Conservation (phyloP, 1,140 invertebrate genomes). For the Zophobas morio region DNA sequence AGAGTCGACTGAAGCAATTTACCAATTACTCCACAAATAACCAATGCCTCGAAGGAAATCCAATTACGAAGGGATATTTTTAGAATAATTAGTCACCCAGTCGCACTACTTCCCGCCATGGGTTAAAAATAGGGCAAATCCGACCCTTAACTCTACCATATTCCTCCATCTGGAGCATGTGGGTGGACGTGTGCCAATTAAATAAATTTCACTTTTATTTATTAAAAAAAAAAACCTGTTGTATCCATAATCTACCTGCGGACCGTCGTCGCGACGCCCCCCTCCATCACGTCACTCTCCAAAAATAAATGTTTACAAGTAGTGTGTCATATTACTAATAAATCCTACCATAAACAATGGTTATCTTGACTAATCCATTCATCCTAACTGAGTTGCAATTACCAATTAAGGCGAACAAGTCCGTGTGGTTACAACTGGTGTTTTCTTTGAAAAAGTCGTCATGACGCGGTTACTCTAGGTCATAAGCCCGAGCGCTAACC, state of each 20-base stretch:
- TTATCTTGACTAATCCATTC: no score
- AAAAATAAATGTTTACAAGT: conserved; percentile 35
- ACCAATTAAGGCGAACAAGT: conserved; percentile 23
- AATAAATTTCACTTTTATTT: background rate
- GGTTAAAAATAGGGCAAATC: background rate
- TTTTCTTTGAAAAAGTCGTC: conserved; percentile 29
- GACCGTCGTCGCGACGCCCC: conserved; percentile 23
- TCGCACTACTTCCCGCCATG: background rate
- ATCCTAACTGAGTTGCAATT: background rate
- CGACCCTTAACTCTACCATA: conserved; percentile 21
- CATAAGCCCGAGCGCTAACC: conserved; percentile 11
- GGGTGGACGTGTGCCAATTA: conserved; percentile 27
- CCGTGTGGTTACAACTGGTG: background rate
- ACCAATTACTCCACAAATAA: background rate
- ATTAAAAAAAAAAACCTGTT: background rate
- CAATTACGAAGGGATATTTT: conserved; percentile 14
- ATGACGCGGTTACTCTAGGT: conserved; percentile 38
- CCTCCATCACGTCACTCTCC: conserved; percentile 5
- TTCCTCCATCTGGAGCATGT: conserved; percentile 10
- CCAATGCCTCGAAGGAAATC: conserved; percentile 3
- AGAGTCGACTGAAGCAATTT: background rate
- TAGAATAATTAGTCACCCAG: conserved; percentile 5
- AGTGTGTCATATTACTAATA: conserved; percentile 27
- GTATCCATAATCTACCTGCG: conserved; percentile 2
- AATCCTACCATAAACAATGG: conserved; percentile 26